Percentiles rank a stretch among this genome's conserved stretches.
These are phyloP conservation scores for Xiphophorus couchianus DNA, from an alignment of 2,113 vertebrate genomes.

Conservation along the genomic window DNA sequence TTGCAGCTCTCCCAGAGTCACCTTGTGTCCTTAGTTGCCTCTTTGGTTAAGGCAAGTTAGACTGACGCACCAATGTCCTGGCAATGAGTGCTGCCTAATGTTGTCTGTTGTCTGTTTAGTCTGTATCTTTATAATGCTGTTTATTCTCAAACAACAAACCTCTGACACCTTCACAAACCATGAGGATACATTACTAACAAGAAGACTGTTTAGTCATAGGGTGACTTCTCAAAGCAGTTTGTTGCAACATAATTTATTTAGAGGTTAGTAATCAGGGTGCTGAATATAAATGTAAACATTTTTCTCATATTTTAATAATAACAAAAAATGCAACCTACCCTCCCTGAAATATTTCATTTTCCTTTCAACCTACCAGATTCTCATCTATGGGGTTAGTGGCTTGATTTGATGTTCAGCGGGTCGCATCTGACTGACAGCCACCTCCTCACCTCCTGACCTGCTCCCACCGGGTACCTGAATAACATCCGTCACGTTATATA, in stretches of 20 bases:
- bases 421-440: slow-evolving; percentile 35
- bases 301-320: not conserved
- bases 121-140: not conserved
- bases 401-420: slow-evolving; percentile 10
- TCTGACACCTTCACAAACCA: too few species aligned
- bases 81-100: not conserved
- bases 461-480: slow-evolving; percentile 48
- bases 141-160: not conserved
- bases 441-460: slow-evolving; percentile 47
- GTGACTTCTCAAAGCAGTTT: too few species aligned
- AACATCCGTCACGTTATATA: slow-evolving; percentile 68
- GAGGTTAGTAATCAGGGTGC: not conserved
- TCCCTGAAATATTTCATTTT: not conserved
- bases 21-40: not conserved
- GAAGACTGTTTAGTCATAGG: too few species aligned
- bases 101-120: too few species aligned
- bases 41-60: not conserved
- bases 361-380: not conserved
- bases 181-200: too few species aligned
- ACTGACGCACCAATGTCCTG: not conserved
- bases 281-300: not conserved
- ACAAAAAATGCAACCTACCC: not conserved
- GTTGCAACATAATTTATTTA: not conserved
- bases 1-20: not conserved
- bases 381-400: not conserved